Conservation (phyloP, 2,888 invertebrate genomes). For the Erebia epiphron region DNA sequence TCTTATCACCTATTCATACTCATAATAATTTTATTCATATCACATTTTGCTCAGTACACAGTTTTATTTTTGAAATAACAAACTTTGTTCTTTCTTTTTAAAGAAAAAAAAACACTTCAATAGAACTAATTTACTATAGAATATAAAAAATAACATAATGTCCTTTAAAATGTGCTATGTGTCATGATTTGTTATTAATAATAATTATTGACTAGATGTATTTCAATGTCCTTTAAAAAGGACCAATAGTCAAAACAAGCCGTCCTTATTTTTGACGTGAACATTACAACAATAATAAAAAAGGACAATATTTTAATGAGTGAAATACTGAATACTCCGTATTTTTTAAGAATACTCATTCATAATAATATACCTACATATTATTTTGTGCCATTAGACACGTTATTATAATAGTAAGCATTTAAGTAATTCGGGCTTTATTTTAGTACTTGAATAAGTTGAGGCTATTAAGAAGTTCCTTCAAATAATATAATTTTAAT, state of each 20-base stretch:
- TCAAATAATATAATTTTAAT: background rate
- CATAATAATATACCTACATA: background rate
- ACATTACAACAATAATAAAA: background rate
- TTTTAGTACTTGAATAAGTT: background rate
- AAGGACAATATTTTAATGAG: constrained; percentile 7
- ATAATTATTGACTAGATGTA: background rate
- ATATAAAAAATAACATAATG: background rate
- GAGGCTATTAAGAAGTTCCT: constrained; percentile 3
- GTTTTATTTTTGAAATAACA: too few relatives aligned
- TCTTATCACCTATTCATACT: too few relatives aligned
- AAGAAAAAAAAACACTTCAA: too few relatives aligned
- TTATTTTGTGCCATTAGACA: background rate
- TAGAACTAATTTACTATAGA: too few relatives aligned
- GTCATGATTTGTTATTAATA: background rate
- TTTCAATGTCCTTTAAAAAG: background rate
- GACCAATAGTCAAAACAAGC: background rate
- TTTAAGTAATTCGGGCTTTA: background rate
- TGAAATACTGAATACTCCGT: background rate
- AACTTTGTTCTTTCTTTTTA: too few relatives aligned
- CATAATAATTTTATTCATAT: too few relatives aligned
- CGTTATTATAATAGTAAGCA: background rate
- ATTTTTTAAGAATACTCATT: background rate
- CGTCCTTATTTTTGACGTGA: background rate
- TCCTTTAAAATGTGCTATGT: background rate
- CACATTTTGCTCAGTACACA: too few relatives aligned